phyloP scores from a whole-genome alignment of 2,113 vertebrate species.

The Osmerus eperlanus region DNA sequence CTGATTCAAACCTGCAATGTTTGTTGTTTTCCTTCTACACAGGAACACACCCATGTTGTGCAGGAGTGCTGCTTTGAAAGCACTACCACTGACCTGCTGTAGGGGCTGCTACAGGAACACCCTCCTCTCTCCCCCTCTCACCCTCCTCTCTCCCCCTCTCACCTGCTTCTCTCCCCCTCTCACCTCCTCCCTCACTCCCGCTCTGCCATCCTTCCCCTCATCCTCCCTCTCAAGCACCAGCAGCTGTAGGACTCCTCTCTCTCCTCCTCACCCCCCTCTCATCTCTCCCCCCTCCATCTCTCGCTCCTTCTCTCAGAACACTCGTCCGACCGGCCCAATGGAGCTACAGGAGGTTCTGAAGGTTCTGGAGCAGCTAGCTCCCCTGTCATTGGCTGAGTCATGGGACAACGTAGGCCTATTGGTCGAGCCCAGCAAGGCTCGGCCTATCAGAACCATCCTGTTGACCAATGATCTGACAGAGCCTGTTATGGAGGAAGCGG shows the following conservation, averaged over 20 bases:
- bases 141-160: not conserved
- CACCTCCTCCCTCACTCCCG: not conserved
- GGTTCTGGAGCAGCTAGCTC: constrained; percentile 80
- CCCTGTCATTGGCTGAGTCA: constrained; percentile 84
- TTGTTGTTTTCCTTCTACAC: constrained; percentile 19
- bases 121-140: not conserved
- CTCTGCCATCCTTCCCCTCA: constrained; percentile 1
- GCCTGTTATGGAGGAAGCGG: constrained; percentile 86
- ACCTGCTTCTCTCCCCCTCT: constrained; percentile 1
- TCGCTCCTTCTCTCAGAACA: constrained; percentile 15
- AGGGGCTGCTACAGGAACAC: constrained; percentile 4
- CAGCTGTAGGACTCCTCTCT: not conserved
- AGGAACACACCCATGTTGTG: constrained; percentile 61
- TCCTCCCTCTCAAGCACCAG: not conserved
- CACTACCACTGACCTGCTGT: constrained; percentile 23
- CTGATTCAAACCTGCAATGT: not conserved
- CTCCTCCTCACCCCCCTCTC: not conserved
- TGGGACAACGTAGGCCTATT: constrained; percentile 96
- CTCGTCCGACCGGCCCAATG: constrained; percentile 63
- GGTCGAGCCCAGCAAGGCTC: constrained; percentile 84
- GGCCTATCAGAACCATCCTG: constrained; percentile 77
- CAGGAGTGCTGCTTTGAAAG: constrained; percentile 37
- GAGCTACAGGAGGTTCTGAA: constrained; percentile 77
- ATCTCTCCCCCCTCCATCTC: not conserved
- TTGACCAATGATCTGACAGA: constrained; percentile 89